Base-by-base conservation (phyloP, 1,140 invertebrate species). In the Drosophila tani region DNA sequence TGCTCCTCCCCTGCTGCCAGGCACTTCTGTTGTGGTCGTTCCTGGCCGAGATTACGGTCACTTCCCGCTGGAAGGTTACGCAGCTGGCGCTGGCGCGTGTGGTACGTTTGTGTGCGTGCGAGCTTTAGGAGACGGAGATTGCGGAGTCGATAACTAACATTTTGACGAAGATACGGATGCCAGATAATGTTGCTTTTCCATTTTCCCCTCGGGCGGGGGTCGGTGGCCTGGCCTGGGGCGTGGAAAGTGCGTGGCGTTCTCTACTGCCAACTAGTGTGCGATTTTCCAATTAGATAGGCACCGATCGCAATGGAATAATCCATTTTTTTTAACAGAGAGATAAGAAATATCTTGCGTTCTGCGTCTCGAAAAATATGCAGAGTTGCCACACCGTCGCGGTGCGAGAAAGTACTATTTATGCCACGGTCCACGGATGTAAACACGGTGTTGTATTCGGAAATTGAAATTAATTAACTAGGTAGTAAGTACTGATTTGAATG, bases 111-210 rank as follows among this genome's bases (percentile, higher is more conserved):
- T 27, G 58, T 65, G 43, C 29, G 67, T 68, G 49, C 24, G 64
- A 50, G 55, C 66, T 76, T 90, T 90, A 90, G 68, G 81, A 90
- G 85, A 88, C 83, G 75, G 77, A 88, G 84, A 90, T 90, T 90
- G 85, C 85, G 67, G 83, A 85, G 85, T 90, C 85, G 85, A 88
- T 88, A 85, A 88, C 84, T 88, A 86, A 85, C 82, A 85, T 85
- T 82, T 85, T 64, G 82, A 77, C 82, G 55, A 86, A 86, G 82
- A 86, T 86, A 86, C 79, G 85, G 86, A 81, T 79, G 75, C 79
- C 73, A 90, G 85, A 90, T 90, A 90, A 82, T 85, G 83, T 79
- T 82, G 65, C 82, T 90, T 88, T 84, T 47, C 73, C 60, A 71
- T 70, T 64, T 79, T 79, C 19, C 70, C 71, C 56, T 63, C 45